Evolutionary conservation across 2,113 vertebrate species (phyloP), one percentile per base, ranked within the genome.

Genomic region (Poecile atricapillus): DNA sequence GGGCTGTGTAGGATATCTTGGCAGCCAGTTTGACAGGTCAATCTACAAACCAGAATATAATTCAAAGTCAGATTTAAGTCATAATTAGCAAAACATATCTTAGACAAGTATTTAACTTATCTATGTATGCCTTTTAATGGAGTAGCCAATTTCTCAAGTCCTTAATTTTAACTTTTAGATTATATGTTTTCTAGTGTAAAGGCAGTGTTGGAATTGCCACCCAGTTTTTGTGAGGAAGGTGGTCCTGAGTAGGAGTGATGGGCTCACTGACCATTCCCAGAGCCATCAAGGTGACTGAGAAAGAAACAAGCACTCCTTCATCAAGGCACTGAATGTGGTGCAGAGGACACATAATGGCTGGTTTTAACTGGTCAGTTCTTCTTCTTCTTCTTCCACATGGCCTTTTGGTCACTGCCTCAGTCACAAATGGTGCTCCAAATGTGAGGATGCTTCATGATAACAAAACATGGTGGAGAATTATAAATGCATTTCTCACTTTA

Each of bases 11-110:
- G 19, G 41, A 9, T 58, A 64, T 74, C 89, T 86, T 81, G 52
- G 49, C 74, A 79, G 18, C 39, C 43, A 71, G 44, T 89, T 44
- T 91, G 73, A 84, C 56, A 47, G 50, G 33, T 84, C 73, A 81
- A 7, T 81, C 43, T 70, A 53, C n/a, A 59, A 87, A 85, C 22
- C 17, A 94, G 62, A 76, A 89, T 64, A 71, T 63, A 82, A 47
- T 82, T 91, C 53, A 16, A 92, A 90, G 30, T 63, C 62, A 93
- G 52, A 55, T 27, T 75, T 69, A 84, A 91, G 64, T 79, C 19
- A 52, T 5, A 5, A 2, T 9, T 52, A 94, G 37, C 27, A 89
- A 68, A 87, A 68, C 16, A 56, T 15, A 10, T 68, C 44, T 93
- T 68, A 60, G 53, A 22, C 31, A 68, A 37, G 22, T 30, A 64